Evolutionary conservation across 2,113 vertebrate species (phyloP).

Genomic region (Pelecanoides urinatrix): DNA sequence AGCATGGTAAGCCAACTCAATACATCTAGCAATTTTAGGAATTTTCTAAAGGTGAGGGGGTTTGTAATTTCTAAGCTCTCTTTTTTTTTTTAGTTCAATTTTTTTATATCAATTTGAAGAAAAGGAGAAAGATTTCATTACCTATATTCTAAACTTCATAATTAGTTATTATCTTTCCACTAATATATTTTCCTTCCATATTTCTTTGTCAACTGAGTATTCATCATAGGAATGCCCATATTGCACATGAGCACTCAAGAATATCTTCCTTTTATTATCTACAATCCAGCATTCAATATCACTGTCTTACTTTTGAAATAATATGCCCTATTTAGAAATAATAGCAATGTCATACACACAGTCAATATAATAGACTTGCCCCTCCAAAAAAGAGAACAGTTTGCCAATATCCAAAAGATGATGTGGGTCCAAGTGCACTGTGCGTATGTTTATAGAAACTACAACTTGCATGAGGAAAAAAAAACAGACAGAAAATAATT

Average conservation of each 20-base stretch:
- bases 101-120: not conserved
- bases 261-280: not conserved
- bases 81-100: not conserved
- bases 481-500: not conserved
- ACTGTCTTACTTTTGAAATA: not conserved
- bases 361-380: not conserved
- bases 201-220: not conserved
- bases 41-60: not conserved
- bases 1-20: not conserved
- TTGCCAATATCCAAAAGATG: not conserved
- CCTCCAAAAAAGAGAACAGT: not conserved
- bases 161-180: not conserved
- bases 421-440: not conserved
- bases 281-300: not conserved
- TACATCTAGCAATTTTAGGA: not conserved
- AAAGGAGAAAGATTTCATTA: not conserved
- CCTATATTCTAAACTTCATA: not conserved
- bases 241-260: not conserved
- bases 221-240: not conserved
- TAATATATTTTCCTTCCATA: not conserved
- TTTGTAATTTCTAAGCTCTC: not conserved
- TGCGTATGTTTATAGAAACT: not conserved
- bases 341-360: not conserved
- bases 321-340: not conserved
- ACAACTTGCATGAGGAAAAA: not conserved